Percentiles rank a stretch among this genome's conserved stretches.
Evolutionary conservation across 2,797 vertebrate species (phyloP).

Genomic region (Pipistrellus pygmaeus): DNA sequence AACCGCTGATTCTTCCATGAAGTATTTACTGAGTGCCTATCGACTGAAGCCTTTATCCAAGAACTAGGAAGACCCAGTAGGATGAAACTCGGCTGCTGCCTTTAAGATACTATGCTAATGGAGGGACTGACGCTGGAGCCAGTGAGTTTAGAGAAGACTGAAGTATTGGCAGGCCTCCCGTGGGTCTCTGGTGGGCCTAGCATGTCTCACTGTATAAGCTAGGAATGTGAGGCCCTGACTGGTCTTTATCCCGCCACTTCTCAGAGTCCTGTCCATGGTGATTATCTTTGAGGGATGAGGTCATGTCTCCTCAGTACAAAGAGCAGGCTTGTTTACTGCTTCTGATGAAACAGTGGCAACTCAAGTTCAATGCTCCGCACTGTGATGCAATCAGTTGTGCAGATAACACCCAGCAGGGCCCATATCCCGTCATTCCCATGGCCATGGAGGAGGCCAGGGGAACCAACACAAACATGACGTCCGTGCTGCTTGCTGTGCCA

Average conservation of each 20-base stretch:
- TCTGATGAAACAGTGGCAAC: not conserved
- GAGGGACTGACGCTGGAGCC: not conserved
- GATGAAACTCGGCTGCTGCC: not conserved
- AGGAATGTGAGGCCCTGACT: not conserved
- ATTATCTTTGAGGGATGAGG: not conserved
- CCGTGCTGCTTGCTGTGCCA: not conserved
- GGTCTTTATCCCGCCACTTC: not conserved
- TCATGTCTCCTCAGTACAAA: not conserved
- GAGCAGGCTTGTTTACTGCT: not conserved
- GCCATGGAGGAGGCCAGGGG: not conserved
- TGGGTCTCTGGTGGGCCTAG: not conserved
- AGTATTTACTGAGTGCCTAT: not conserved
- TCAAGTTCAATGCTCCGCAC: not conserved
- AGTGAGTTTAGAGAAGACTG: not conserved
- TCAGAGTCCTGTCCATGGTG: not conserved
- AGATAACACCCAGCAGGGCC: not conserved
- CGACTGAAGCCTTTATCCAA: not conserved
- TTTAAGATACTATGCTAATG: not conserved
- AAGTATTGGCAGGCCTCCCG: not conserved
- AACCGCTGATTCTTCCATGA: not conserved
- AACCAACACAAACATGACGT: not conserved
- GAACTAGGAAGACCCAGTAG: not conserved
- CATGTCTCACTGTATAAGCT: not conserved
- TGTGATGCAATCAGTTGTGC: not conserved
- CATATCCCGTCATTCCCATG: not conserved